Evolutionary conservation across 1,140 invertebrate genomes (phyloP), one percentile per base, ranked within the genome.

Genomic region (Diorhabda sublineata): DNA sequence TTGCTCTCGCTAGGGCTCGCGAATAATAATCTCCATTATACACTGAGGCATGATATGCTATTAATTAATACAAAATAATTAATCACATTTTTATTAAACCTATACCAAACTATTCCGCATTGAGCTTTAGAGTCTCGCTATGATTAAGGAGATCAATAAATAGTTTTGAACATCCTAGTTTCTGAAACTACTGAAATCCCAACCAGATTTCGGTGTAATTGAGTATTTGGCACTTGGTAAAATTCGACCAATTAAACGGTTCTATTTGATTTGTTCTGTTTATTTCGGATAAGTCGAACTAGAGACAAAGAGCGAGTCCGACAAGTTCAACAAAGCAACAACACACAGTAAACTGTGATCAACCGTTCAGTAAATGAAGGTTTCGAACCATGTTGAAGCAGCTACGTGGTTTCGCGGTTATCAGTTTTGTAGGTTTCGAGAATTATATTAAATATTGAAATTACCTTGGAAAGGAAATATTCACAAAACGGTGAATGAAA

Each of bases 321-420:
- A 52, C 47, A 52, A 52, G 47, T 52, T 52, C 47, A 52, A 52
- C 47, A 52, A 52, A 52, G 47, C 47, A 52, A 52, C 47, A 52
- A 52, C 47, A 52, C 6, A 52, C 47, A 52, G 3, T n/a, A 52
- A 52, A 52, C 47, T 52, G 47, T 52, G 47, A 52, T 52, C 47
- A 52, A 52, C 6, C 47, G 47, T 52, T 52, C 47, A 52, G 6
- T n/a, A 52, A 52, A 52, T n/a, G n/a, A n/a, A 52, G 47, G 26
- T 26, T 26, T 26, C 26, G 26, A 26, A 26, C 1, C 26, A 26
- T 26, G 26, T 26, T 26, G 26, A 26, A 26, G 1, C 26, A 26
- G 26, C 26, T 26, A 26, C 26, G 26, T 26, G 26, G 26, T 26
- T 26, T 26, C 26, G 26, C 26, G 26, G 26, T 26, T 26, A 26